Percentiles rank a stretch among this genome's conserved stretches.
These are phyloP conservation scores for Phalera bucephala DNA, from an alignment of 2,888 invertebrate species.

Conservation along the genomic window DNA sequence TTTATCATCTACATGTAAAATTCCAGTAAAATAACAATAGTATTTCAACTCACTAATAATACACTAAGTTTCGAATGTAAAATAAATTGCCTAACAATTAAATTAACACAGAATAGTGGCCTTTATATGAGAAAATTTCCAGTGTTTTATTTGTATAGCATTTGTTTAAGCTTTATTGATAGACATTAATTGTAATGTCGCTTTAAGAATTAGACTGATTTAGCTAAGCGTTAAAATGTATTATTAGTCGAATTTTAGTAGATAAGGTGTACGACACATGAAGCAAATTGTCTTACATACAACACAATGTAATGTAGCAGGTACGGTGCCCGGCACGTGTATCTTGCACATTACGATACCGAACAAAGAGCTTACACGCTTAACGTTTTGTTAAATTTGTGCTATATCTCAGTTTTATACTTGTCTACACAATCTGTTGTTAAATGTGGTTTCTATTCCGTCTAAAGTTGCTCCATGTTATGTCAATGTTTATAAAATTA, in stretches of 20 bases:
- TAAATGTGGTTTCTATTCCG: conserved; percentile 14
- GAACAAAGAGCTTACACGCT: conserved; percentile 16
- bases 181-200: conserved; percentile 72
- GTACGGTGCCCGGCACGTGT: too few species aligned
- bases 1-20: conserved; percentile 18
- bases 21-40: conserved; percentile 28
- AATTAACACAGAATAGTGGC: conserved; percentile 59
- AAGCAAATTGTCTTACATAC: conserved; percentile 44
- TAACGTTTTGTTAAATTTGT: conserved; percentile 24
- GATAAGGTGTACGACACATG: conserved; percentile 63
- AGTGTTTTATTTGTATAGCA: conserved; percentile 69
- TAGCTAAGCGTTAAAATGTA: conserved; percentile 80
- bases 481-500: conserved; percentile 31
- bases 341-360: too few species aligned
- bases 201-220: conserved; percentile 83
- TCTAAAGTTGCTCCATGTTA: conserved; percentile 13
- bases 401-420: conserved; percentile 17
- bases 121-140: conserved; percentile 72
- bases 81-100: conserved; percentile 40
- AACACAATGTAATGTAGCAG: conserved; percentile 6
- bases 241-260: conserved; percentile 73
- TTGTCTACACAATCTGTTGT: conserved; percentile 15
- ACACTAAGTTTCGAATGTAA: conserved; percentile 35
- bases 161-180: conserved; percentile 79
- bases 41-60: conserved; percentile 31